These are phyloP conservation scores for Clarias laeviceps DNA, from an alignment of 2,797 vertebrate species.

Conservation along the genomic window DNA sequence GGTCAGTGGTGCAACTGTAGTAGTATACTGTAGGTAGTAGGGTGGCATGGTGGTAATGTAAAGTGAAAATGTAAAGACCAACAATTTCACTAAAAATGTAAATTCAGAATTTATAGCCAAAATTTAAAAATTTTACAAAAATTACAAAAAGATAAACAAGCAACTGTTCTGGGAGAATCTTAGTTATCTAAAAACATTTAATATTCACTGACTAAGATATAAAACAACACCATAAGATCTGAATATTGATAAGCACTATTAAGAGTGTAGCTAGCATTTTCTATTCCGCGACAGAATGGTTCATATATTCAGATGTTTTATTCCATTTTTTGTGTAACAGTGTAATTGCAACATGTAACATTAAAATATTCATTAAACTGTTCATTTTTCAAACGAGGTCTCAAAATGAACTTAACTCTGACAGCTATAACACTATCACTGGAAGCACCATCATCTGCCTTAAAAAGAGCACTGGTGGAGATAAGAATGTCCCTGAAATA, in stretches of 20 bases:
- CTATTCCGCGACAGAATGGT: background rate
- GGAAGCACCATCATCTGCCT: constrained; percentile 36
- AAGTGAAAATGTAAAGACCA: background rate
- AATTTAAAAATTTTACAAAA: background rate
- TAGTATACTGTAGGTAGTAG: background rate
- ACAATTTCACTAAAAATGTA: background rate
- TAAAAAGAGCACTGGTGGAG: constrained; percentile 40
- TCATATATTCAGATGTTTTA: background rate
- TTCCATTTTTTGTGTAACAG: background rate
- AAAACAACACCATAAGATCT: background rate
- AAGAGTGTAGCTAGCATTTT: background rate
- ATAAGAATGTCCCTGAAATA: constrained; percentile 60
- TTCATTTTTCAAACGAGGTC: background rate
- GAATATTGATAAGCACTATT: background rate
- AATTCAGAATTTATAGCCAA: background rate
- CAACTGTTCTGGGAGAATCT: background rate
- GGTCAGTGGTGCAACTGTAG: background rate
- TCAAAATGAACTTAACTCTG: constrained; percentile 24
- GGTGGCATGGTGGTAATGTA: background rate
- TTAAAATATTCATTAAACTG: background rate
- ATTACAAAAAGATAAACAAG: background rate
- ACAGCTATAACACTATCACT: constrained; percentile 42
- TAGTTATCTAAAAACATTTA: background rate
- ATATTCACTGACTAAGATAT: background rate
- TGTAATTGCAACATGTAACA: background rate